phyloP scores from a whole-genome alignment of 2,888 invertebrate species.

The Aphidoletes aphidimyza region DNA sequence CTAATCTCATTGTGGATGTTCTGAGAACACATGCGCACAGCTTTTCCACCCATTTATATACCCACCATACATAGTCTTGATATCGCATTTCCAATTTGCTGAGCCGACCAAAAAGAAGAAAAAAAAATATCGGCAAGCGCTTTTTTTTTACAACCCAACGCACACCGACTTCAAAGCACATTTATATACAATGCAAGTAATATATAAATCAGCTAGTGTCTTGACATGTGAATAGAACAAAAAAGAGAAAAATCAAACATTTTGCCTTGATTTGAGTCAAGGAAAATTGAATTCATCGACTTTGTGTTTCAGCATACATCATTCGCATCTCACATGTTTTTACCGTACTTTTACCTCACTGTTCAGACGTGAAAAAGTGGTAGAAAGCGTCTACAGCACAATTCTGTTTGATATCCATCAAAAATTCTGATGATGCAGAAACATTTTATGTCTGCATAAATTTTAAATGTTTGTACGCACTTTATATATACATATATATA shows the following conservation, averaged over 20 bases:
- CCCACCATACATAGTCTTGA: background rate
- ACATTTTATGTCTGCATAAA: background rate
- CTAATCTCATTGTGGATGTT: conserved; percentile 38
- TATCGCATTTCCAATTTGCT: conserved; percentile 4
- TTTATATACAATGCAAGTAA: too few species aligned
- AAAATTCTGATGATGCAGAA: background rate
- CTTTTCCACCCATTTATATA: conserved; percentile 42
- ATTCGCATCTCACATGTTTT: background rate
- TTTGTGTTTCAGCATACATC: background rate
- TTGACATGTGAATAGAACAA: too few species aligned
- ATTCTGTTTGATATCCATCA: background rate
- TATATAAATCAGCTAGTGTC: too few species aligned
- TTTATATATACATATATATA: background rate
- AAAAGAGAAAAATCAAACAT: too few species aligned
- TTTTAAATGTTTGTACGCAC: background rate
- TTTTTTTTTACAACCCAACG: background rate
- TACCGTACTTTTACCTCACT: background rate
- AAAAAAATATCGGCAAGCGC: background rate
- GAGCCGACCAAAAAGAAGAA: background rate
- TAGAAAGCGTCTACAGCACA: background rate
- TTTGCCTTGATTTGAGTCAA: background rate
- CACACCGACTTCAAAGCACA: too few species aligned
- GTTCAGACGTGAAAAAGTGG: background rate
- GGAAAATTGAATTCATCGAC: background rate
- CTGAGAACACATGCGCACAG: conserved; percentile 43